These are phyloP conservation scores for Parnassius glacialis DNA, from an alignment of 2,888 invertebrate species.

Conservation along the genomic window DNA sequence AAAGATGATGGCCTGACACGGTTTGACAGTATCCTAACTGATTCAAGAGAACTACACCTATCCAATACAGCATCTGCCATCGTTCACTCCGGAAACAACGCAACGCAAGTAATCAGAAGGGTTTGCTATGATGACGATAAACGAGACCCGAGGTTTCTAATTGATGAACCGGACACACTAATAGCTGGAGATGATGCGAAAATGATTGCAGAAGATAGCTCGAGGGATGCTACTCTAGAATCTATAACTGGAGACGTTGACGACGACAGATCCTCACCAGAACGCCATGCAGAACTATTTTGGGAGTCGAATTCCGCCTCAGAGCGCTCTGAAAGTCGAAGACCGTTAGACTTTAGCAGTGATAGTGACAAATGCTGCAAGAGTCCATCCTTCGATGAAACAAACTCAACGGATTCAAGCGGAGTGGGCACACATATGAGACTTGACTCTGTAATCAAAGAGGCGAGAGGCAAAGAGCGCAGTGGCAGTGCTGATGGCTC, in stretches of 20 bases:
- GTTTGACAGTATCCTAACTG: conserved; percentile 60
- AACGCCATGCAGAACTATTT: conserved; percentile 64
- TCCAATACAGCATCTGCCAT: conserved; percentile 64
- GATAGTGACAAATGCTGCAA: conserved; percentile 76
- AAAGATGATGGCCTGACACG: conserved; percentile 62
- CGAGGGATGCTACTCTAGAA: conserved; percentile 54
- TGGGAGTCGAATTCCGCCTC: conserved; percentile 73
- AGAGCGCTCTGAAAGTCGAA: conserved; percentile 56
- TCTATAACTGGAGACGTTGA: conserved; percentile 53
- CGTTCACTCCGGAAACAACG: conserved; percentile 61
- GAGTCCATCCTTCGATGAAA: conserved; percentile 67
- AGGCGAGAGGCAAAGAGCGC: conserved; percentile 56
- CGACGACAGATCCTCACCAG: conserved; percentile 63
- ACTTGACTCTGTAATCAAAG: conserved; percentile 74
- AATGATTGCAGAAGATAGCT: conserved; percentile 59
- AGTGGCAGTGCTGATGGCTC: conserved; percentile 57
- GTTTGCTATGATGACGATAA: conserved; percentile 61
- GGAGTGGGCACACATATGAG: conserved; percentile 61
- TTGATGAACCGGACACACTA: conserved; percentile 55
- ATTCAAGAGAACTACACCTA: conserved; percentile 59
- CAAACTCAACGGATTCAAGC: conserved; percentile 68
- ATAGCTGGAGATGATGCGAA: conserved; percentile 60
- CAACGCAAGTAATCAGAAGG: conserved; percentile 70
- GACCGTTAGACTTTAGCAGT: conserved; percentile 66
- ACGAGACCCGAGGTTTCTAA: conserved; percentile 48